Percentiles rank a stretch among this genome's conserved stretches.
phyloP scores from a whole-genome alignment of 2,888 invertebrate species.

The Scaptomyza polygonia region DNA sequence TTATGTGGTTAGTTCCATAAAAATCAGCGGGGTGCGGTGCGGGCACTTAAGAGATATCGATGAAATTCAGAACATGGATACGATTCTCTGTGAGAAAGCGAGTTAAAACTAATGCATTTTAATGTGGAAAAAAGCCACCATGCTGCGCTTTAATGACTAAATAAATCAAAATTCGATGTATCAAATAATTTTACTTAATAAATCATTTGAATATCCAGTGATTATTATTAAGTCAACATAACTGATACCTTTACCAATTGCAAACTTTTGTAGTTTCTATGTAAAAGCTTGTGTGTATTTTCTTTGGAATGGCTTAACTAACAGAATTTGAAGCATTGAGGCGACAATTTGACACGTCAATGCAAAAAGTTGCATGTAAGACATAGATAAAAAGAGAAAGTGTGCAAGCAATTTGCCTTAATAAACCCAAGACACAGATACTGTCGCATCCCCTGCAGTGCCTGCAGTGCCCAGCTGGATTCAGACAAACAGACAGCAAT shows the following conservation, averaged over 20 bases:
- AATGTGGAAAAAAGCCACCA: conserved; percentile 6
- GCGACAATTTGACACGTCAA: conserved; percentile 45
- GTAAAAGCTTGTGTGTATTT: neutral
- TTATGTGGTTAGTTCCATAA: conserved; percentile 58
- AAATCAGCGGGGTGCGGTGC: conserved; percentile 46
- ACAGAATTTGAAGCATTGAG: conserved; percentile 11
- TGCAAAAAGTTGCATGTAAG: conserved; percentile 34
- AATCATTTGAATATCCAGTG: no score
- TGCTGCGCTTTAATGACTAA: conserved; percentile 9
- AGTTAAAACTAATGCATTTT: neutral
- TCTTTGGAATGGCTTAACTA: neutral
- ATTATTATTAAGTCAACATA: neutral
- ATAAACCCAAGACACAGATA: conserved; percentile 22
- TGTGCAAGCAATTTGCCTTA: conserved; percentile 32
- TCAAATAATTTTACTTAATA: neutral
- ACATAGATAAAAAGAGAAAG: neutral
- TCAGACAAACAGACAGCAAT: conserved; percentile 48
- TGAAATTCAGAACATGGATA: conserved; percentile 22
- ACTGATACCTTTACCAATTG: neutral
- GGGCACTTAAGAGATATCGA: conserved; percentile 28
- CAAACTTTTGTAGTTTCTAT: conserved; percentile 10
- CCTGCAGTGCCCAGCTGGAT: conserved; percentile 51
- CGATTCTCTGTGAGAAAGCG: conserved; percentile 9
- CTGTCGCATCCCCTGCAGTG: neutral
- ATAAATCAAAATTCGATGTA: neutral